A percentile compares a stretch with the other conserved stretches of the same genome.
phyloP scores from a whole-genome alignment of 2,888 invertebrate genomes.

The Melanotus villosus region DNA sequence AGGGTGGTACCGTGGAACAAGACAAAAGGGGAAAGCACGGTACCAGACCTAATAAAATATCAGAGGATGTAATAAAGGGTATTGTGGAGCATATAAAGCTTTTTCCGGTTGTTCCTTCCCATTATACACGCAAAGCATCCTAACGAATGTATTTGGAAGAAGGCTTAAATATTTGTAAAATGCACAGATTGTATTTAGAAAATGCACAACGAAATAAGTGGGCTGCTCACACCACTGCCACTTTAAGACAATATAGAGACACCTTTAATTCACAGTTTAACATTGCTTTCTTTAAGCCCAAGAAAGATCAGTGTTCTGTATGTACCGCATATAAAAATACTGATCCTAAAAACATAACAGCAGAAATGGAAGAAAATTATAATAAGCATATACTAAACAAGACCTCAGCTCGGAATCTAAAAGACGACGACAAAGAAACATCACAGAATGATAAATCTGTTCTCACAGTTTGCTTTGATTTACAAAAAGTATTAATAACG shows the following conservation, averaged over 20 bases:
- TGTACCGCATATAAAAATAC: slow-evolving; percentile 5
- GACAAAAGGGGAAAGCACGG: slow-evolving; percentile 8
- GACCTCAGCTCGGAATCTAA: not conserved
- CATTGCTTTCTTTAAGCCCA: slow-evolving; percentile 34
- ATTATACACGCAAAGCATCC: slow-evolving; percentile 45
- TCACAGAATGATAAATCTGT: not conserved
- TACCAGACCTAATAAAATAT: not conserved
- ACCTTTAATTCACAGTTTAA: slow-evolving; percentile 28
- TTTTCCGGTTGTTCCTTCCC: slow-evolving; percentile 23
- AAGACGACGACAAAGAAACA: not conserved
- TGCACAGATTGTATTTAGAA: slow-evolving; percentile 74
- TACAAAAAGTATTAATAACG: not conserved
- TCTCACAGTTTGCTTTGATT: not conserved
- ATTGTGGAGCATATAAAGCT: slow-evolving; percentile 28
- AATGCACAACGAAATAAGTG: slow-evolving; percentile 71
- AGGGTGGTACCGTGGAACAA: not conserved
- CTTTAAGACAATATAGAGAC: slow-evolving; percentile 28
- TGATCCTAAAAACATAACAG: not conserved
- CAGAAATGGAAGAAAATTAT: slow-evolving; percentile 13
- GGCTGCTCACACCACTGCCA: not conserved
- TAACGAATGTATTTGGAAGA: slow-evolving; percentile 44
- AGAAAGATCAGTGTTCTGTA: slow-evolving; percentile 21
- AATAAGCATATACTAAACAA: not conserved
- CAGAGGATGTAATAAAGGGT: not conserved
- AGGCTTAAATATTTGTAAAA: slow-evolving; percentile 72